A percentile compares a stretch with the other conserved stretches of the same genome.
Conservation (phyloP, 2,888 invertebrate genomes). For the Drosophila diplacantha region DNA sequence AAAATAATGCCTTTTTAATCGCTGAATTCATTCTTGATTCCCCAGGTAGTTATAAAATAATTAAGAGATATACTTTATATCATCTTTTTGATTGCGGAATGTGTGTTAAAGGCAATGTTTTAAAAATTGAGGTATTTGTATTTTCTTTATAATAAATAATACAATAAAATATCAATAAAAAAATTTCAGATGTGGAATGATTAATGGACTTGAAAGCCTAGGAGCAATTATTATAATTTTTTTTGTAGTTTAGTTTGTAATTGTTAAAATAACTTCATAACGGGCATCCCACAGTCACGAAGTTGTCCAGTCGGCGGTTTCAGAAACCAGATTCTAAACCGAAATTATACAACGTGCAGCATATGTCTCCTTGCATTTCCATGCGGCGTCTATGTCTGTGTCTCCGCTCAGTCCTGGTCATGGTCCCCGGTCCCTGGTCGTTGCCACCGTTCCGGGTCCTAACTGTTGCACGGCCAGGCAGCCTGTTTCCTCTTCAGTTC, state of each 20-base stretch:
- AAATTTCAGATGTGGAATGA: too few relatives aligned
- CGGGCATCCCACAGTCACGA: not conserved
- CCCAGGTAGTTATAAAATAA: not conserved
- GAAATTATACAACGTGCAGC: slow-evolving; percentile 55
- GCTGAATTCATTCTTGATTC: not conserved
- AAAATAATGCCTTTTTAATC: slow-evolving; percentile 2
- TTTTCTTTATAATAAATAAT: too few relatives aligned
- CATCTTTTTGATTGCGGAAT: not conserved
- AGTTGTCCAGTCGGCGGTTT: slow-evolving; percentile 9
- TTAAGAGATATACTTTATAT: too few relatives aligned
- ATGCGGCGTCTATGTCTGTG: slow-evolving; percentile 41
- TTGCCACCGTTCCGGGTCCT: slow-evolving; percentile 32
- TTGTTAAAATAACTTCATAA: not conserved
- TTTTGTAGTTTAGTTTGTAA: not conserved
- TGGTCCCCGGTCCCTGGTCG: not conserved
- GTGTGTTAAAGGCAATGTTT: too few relatives aligned
- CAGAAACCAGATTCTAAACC: slow-evolving; percentile 46
- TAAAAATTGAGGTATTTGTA: too few relatives aligned
- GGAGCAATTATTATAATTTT: too few relatives aligned
- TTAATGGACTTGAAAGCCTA: too few relatives aligned
- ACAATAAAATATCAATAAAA: too few relatives aligned
- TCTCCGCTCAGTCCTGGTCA: slow-evolving; percentile 7
- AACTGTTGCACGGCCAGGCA: slow-evolving; percentile 63
- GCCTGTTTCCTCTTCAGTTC: slow-evolving; percentile 21
- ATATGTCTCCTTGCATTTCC: slow-evolving; percentile 63